phyloP scores from a whole-genome alignment of 2,888 invertebrate species.

The Harmothoe impar region DNA sequence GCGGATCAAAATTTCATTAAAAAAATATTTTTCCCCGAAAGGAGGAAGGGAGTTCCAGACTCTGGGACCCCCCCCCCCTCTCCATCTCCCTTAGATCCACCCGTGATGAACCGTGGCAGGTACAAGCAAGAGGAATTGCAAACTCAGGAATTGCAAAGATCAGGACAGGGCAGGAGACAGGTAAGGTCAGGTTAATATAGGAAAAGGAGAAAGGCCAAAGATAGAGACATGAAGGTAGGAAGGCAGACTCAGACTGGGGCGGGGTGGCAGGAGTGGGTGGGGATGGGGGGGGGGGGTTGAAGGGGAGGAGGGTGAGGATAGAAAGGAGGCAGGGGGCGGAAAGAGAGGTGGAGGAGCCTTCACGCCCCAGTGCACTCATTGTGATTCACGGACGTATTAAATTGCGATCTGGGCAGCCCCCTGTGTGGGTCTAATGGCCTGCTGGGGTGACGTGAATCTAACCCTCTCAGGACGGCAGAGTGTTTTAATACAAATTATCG shows the following conservation, averaged over 20 bases:
- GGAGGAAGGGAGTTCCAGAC: no score
- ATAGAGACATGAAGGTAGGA: no score
- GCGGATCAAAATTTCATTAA: no score
- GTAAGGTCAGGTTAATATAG: background rate
- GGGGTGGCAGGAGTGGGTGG: background rate
- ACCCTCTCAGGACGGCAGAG: background rate
- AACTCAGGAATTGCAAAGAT: no score
- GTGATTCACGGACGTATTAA: background rate
- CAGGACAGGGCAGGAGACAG: background rate
- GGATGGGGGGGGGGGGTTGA: background rate
- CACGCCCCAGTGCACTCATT: background rate
- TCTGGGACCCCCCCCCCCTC: no score
- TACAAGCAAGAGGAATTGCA: no score
- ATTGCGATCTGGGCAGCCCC: background rate
- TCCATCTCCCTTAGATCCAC: no score
- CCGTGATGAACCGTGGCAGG: no score
- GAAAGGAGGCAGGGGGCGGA: background rate
- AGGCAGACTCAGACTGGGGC: background rate
- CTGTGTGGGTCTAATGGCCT: background rate
- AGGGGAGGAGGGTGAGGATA: background rate
- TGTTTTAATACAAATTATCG: no score
- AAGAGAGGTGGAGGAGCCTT: constrained; percentile 4
- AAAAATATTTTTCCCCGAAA: no score
- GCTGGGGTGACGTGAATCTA: background rate
- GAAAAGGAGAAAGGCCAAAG: background rate